These are phyloP conservation scores for Eublepharis macularius DNA, from an alignment of 2,113 vertebrate species.

Conservation along the genomic window DNA sequence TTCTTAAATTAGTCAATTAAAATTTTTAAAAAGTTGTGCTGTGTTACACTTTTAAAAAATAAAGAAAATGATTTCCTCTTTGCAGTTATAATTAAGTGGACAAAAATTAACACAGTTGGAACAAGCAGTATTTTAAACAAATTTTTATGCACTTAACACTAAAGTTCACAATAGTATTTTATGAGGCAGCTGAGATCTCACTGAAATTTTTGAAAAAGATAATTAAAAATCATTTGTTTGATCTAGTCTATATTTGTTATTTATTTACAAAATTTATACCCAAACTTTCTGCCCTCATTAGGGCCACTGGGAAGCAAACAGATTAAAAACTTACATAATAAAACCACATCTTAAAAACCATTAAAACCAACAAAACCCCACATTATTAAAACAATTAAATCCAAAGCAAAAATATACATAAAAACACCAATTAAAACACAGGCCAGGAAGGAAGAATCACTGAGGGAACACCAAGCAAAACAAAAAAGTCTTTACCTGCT, in stretches of 20 bases:
- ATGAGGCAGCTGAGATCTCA: neutral
- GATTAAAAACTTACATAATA: no score
- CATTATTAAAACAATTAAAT: no score
- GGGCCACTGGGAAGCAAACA: no score
- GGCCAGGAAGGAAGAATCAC: no score
- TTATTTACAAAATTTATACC: no score
- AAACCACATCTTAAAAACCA: no score
- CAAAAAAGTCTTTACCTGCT: no score
- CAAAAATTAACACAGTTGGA: conserved; percentile 10
- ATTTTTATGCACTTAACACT: neutral
- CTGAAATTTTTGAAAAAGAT: neutral
- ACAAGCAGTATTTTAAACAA: conserved; percentile 8
- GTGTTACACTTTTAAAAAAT: neutral
- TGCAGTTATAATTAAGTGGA: neutral
- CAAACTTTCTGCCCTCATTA: no score
- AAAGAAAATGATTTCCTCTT: conserved; percentile 8
- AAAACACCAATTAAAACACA: no score
- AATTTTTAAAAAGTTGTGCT: neutral
- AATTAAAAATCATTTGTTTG: neutral
- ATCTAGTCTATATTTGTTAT: neutral
- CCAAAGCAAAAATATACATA: no score
- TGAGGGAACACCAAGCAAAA: no score
- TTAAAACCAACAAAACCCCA: no score
- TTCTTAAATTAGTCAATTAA: conserved; percentile 13
- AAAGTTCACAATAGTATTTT: conserved; percentile 24